phyloP scores from a whole-genome alignment of 1,140 invertebrate genomes.

The Leucophenga varia region DNA sequence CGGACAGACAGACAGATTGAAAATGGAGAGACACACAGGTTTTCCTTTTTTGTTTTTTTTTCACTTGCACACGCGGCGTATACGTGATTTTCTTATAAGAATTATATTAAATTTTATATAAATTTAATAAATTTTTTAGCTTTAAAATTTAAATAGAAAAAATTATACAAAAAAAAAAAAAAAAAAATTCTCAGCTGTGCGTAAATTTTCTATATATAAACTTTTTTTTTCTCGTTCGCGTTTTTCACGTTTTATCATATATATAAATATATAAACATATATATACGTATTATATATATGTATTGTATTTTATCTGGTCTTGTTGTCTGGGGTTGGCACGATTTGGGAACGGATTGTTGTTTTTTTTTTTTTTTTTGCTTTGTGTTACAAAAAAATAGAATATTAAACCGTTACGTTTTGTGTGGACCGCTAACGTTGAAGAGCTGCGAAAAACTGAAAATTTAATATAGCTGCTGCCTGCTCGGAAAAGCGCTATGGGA shows the following conservation, averaged over 20 bases:
- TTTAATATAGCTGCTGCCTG: slow-evolving; percentile 9
- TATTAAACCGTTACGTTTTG: too few relatives aligned
- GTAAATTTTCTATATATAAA: slow-evolving; percentile 56
- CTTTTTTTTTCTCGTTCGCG: too few relatives aligned
- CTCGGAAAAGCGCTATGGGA: not conserved
- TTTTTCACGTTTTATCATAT: too few relatives aligned
- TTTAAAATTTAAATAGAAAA: slow-evolving; percentile 9
- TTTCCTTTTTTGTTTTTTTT: too few relatives aligned
- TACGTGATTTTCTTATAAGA: slow-evolving; percentile 28
- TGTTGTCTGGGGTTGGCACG: too few relatives aligned
- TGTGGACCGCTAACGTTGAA: slow-evolving; percentile 40
- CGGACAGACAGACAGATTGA: too few relatives aligned
- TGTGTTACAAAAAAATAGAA: too few relatives aligned
- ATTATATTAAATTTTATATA: slow-evolving; percentile 18
- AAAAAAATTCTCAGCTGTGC: slow-evolving; percentile 35
- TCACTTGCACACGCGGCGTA: slow-evolving; percentile 37
- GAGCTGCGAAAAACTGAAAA: slow-evolving; percentile 51
- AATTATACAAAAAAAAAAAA: slow-evolving; percentile 4
- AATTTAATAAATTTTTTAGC: slow-evolving; percentile 17
- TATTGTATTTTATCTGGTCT: slow-evolving; percentile 8
- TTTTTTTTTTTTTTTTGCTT: too few relatives aligned
- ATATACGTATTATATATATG: too few relatives aligned
- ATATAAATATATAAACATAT: too few relatives aligned
- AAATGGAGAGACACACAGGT: too few relatives aligned
- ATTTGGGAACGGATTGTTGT: too few relatives aligned